phyloP scores from a whole-genome alignment of 2,797 vertebrate genomes.

The Pyrrhura leucotis region DNA sequence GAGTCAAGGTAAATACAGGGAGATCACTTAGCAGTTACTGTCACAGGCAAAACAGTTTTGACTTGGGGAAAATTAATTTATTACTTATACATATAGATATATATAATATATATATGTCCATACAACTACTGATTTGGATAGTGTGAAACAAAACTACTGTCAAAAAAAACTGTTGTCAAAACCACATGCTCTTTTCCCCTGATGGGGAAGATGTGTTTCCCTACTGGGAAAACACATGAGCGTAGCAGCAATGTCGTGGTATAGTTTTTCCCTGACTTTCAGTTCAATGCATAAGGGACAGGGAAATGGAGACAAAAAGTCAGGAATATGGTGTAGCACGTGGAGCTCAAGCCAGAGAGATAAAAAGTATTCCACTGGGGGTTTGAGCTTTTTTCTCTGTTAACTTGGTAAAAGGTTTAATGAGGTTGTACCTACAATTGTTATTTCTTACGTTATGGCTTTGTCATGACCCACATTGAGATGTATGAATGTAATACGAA shows the following conservation, averaged over 20 bases:
- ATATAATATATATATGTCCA: neutral
- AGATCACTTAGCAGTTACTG: neutral
- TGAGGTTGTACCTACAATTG: constrained; percentile 31
- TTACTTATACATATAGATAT: neutral
- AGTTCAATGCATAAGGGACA: neutral
- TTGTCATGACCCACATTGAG: constrained; percentile 43
- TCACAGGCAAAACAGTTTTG: neutral
- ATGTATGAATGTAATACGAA: constrained; percentile 31
- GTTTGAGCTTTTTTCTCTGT: constrained; percentile 26
- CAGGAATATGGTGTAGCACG: neutral
- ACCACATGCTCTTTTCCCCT: neutral
- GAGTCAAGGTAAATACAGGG: neutral
- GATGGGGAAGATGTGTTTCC: neutral
- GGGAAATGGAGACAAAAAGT: neutral
- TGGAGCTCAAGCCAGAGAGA: neutral
- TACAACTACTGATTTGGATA: neutral
- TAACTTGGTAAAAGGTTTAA: constrained; percentile 38
- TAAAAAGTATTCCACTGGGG: neutral
- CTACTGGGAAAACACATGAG: neutral
- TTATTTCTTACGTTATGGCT: constrained; percentile 26
- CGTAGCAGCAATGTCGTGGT: accelerated
- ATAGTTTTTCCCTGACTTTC: neutral
- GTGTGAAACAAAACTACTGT: neutral
- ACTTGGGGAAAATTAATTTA: neutral
- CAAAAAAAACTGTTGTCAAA: neutral